Conservation (phyloP, 2,888 invertebrate species). For the Parnassius apollo region DNA sequence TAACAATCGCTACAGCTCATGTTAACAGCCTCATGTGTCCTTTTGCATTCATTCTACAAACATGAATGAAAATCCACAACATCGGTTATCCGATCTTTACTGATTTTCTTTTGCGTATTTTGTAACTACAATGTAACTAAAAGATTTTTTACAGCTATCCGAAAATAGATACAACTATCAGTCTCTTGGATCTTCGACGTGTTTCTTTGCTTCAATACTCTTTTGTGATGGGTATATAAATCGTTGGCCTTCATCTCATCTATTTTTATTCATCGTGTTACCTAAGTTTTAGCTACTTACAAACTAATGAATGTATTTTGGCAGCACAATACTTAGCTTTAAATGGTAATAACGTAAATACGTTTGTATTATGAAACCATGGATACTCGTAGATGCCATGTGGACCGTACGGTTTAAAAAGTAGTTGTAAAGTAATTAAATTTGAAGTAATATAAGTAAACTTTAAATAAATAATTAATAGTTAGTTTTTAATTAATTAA, state of each 20-base stretch:
- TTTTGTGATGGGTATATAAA: conserved; percentile 53
- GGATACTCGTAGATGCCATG: too few species aligned
- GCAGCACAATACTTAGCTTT: conserved; percentile 4
- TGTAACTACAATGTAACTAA: conserved; percentile 47
- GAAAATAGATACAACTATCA: conserved; percentile 61
- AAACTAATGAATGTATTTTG: conserved; percentile 33
- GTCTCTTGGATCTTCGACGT: conserved; percentile 46
- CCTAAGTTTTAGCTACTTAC: conserved; percentile 20
- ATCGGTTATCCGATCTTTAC: conserved; percentile 16
- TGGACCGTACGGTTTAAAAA: too few species aligned
- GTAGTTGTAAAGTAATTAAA: too few species aligned
- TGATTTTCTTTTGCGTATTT: conserved; percentile 44
- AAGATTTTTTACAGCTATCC: conserved; percentile 46
- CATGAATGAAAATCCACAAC: conserved; percentile 24
- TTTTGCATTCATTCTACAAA: conserved; percentile 1
- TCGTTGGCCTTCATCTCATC: conserved; percentile 60
- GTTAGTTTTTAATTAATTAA: too few species aligned
- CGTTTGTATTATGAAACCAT: too few species aligned
- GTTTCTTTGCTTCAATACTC: conserved; percentile 48
- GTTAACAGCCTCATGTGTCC: neutral
- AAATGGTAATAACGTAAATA: neutral
- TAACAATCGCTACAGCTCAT: neutral
- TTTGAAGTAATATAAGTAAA: too few species aligned
- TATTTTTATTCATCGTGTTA: conserved; percentile 39
- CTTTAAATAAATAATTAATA: too few species aligned